Base-by-base conservation (phyloP, 2,888 invertebrate species). In the Leptogaster cylindrica region DNA sequence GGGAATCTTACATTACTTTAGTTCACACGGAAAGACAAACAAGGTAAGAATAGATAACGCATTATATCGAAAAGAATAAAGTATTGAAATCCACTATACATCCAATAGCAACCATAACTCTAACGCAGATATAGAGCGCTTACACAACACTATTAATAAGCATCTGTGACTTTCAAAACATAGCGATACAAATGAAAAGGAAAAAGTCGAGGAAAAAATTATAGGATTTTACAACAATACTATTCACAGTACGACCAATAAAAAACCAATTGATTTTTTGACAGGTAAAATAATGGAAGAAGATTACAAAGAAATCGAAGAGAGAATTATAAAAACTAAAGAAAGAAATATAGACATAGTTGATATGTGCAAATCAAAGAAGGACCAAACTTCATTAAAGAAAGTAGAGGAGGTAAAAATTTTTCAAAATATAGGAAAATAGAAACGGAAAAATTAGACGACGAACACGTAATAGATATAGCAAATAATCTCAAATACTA, bases 191-290 rank as follows among this genome's bases (percentile, higher is more conserved):
- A 25, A 50, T 23, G 10, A 5, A 8, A 8, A 6, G 2, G 50
- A 50, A 10, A 50, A 2, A 1, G 25, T 50, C 2, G 50, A 25
- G 25, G 50, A 50, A 2, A 50, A 50, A 50, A 50, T 50, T n/a
- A 50, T 50, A 6, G 25, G n/a, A 23, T 23, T 50, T n/a, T 50
- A 50, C n/a, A 50, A 50, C 25, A 50, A 50, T n/a, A 25, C 50
- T 1, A 5, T 44, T 2, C 44, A 44, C 44, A n/a, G 18, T 16
- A 44, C 44, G 1, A 44, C 44, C 1, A 10, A 10, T 1, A 16
- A 16, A 3, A 44, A 44, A 44, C 44, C 44, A 3, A 8, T 44
- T n/a, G 44, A 44, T 12, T 44, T 44, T 12, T 12, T 44, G 2
- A 2, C 3, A 16, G 18, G 44, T 2, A 44, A 2, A 2, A 50